These are phyloP conservation scores for Fistularia tabacaria DNA, from an alignment of 2,797 vertebrate genomes.

Conservation along the genomic window DNA sequence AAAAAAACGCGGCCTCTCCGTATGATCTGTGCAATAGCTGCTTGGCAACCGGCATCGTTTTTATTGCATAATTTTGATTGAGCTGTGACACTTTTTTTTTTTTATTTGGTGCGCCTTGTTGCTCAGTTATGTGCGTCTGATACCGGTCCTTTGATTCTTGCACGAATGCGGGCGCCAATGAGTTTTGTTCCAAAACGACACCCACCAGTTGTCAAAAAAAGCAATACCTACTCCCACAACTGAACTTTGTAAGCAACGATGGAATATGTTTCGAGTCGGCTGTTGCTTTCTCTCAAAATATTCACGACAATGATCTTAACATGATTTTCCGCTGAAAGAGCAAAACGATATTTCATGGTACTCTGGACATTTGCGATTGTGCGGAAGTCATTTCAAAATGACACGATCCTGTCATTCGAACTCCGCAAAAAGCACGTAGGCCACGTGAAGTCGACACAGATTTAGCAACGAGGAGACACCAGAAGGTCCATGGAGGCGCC, in stretches of 20 bases:
- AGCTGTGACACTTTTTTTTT: slow-evolving; percentile 36
- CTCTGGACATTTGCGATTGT: no score
- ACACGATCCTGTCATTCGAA: no score
- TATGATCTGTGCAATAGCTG: slow-evolving; percentile 55
- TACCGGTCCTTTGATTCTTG: slow-evolving; percentile 50
- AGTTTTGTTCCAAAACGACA: slow-evolving; percentile 52
- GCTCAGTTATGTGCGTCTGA: slow-evolving; percentile 32
- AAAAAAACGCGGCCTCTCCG: slow-evolving; percentile 45
- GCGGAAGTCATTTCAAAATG: no score
- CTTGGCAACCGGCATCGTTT: slow-evolving; percentile 43
- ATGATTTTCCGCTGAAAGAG: no score
- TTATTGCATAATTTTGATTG: slow-evolving; percentile 53
- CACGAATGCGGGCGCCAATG: slow-evolving; percentile 40
- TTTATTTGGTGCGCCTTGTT: slow-evolving; percentile 22
- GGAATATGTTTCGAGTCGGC: slow-evolving; percentile 13
- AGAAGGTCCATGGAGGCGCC: no score
- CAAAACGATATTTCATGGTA: not conserved
- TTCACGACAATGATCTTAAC: no score
- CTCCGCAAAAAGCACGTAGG: not conserved
- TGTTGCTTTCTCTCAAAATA: slow-evolving; percentile 11
- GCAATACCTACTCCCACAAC: slow-evolving; percentile 47
- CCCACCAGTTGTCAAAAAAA: slow-evolving; percentile 57
- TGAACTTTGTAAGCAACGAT: slow-evolving; percentile 38
- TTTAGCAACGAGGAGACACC: slow-evolving; percentile 8
- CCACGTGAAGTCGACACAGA: slow-evolving; percentile 3